A percentile compares a stretch with the other conserved stretches of the same genome.
Evolutionary conservation across 2,888 invertebrate genomes (phyloP).

Genomic region (Frankliniella intonsa): DNA sequence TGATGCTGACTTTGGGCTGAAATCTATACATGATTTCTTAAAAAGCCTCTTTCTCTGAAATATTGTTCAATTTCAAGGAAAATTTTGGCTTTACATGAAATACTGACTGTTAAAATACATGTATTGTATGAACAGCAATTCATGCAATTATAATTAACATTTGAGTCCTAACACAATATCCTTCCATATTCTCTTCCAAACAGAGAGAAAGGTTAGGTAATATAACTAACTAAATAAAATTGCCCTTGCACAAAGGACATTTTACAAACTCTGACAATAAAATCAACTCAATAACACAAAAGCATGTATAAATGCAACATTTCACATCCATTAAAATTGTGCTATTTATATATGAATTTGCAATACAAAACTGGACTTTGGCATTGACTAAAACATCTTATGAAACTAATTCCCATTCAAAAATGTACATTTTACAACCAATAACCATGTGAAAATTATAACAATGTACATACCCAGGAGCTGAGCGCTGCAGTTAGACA

Average conservation of each 20-base stretch:
- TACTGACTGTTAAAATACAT: too few species aligned
- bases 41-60: too few species aligned
- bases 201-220: background rate
- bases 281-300: slow-evolving; percentile 13
- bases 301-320: slow-evolving; percentile 16
- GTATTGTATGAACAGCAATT: background rate
- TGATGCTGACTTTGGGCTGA: too few species aligned
- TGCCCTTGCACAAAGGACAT: background rate
- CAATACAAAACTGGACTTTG: slow-evolving; percentile 26
- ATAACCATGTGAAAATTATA: background rate
- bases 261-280: background rate
- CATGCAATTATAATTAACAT: background rate
- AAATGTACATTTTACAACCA: slow-evolving; percentile 21
- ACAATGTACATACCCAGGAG: too few species aligned
- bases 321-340: slow-evolving; percentile 11
- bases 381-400: slow-evolving; percentile 16
- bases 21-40: too few species aligned
- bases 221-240: background rate
- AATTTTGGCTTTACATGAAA: too few species aligned
- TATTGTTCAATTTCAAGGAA: too few species aligned
- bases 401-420: background rate
- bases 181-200: background rate
- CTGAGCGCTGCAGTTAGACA: background rate
- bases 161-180: background rate
- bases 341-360: slow-evolving; percentile 20